Base-by-base conservation (phyloP, 2,113 vertebrate species). In the Rhodinocichla rosea region DNA sequence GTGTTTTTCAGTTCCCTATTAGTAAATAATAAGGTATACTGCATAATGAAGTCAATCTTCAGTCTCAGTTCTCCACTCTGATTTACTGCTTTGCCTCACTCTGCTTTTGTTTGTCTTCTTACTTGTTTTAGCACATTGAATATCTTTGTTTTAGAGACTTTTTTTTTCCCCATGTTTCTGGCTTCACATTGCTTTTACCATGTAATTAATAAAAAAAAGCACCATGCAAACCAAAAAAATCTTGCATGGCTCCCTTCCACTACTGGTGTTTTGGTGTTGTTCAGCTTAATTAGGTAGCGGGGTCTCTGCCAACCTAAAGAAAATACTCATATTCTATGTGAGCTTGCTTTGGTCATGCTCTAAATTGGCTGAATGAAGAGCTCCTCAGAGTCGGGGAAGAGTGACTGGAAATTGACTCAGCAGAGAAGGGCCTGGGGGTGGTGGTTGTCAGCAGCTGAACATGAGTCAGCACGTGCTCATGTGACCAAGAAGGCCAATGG, bases 381-480 rank as follows among this genome's bases (percentile, higher is more conserved):
- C 7, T 83, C 26, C 63, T 26, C 30, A 32, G 27, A 8, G 7
- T 8, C 0, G 1, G 30, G 8, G 30, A 40, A 55, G 35, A 49
- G 40, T 33, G 21, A 47, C 10, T 76, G 22, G 32, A 62, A 47
- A 16, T 0, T 27, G 40, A 22, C 18, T 27, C 35, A 55, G 40
- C 26, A 40, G 40, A 35, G 13, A 69, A 83, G 26, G n/a, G 27
- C 14, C 9, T 22, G 9, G 10, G 30, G 6, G 10, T 33, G 30
- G 21, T 60, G 9, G 16, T 17, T 53, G 39, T 3, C 62, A 40
- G 53, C n/a, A 6, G 17, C 30, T 69, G 16, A 68, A 27, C 47
- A 11, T 4, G 9, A 49, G 21, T 39, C 40, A 42, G 12, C 0
- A 0, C 5, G 40, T 42, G 18, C 24, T 9, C 62, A 69, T 16